These are phyloP conservation scores for Myotis daubentonii DNA, from an alignment of 2,797 vertebrate genomes.

Conservation along the genomic window DNA sequence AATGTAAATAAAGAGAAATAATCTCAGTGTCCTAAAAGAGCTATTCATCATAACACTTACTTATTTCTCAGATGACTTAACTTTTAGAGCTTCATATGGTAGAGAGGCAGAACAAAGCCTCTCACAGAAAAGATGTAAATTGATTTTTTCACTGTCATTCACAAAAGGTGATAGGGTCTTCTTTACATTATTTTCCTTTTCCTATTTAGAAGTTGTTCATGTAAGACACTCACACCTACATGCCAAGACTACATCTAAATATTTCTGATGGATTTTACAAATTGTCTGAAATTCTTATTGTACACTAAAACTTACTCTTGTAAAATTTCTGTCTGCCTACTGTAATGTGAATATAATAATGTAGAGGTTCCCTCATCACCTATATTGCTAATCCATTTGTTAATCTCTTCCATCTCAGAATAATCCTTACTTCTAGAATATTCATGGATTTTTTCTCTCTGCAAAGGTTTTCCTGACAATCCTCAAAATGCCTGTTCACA, in stretches of 20 bases:
- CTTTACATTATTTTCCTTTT: neutral
- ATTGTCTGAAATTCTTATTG: neutral
- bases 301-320: neutral
- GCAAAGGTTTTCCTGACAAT: neutral
- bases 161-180: neutral
- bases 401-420: constrained; percentile 3
- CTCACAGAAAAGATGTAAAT: neutral
- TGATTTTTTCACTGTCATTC: neutral
- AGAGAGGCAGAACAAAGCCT: neutral
- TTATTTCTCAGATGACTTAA: neutral
- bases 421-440: neutral
- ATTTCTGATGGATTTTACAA: neutral
- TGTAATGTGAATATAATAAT: neutral
- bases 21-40: neutral
- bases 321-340: neutral
- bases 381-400: neutral
- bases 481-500: neutral
- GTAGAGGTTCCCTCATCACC: neutral
- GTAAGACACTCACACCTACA: neutral
- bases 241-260: neutral
- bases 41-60: neutral
- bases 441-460: neutral
- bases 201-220: neutral
- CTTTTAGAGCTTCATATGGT: neutral
- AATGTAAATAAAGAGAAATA: neutral